These are phyloP conservation scores for Cosmopolites sordidus DNA, from an alignment of 2,888 invertebrate genomes.

Conservation along the genomic window DNA sequence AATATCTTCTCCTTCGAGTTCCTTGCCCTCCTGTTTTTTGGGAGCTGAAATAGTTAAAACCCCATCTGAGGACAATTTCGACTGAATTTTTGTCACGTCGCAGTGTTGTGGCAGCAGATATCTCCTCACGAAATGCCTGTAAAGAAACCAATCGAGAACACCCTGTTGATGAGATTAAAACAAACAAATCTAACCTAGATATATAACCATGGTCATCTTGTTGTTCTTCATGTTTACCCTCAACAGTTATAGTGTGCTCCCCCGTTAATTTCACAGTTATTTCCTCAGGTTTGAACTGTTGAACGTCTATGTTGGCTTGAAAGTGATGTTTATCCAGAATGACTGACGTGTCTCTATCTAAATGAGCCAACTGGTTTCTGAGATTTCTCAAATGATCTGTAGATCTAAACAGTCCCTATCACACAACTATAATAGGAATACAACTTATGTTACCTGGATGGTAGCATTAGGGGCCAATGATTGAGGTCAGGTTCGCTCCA, in stretches of 20 bases:
- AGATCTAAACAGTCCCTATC: background rate
- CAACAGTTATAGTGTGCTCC: slow-evolving; percentile 61
- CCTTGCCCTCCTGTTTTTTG: slow-evolving; percentile 11
- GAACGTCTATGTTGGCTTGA: slow-evolving; percentile 69
- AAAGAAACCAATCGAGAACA: no score
- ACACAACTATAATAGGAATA: background rate
- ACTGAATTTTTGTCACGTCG: slow-evolving; percentile 13
- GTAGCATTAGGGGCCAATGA: background rate
- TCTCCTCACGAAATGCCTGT: slow-evolving; percentile 14
- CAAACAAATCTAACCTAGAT: background rate
- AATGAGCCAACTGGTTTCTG: background rate
- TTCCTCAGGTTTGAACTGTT: slow-evolving; percentile 75
- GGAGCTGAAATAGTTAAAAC: slow-evolving; percentile 12
- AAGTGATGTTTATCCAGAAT: slow-evolving; percentile 59
- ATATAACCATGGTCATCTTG: slow-evolving; percentile 71
- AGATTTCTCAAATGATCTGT: background rate
- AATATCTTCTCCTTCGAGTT: slow-evolving; percentile 12
- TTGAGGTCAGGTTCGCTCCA: background rate
- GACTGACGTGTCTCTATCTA: slow-evolving; percentile 5
- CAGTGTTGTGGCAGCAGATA: slow-evolving; percentile 17
- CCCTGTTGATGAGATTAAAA: no score
- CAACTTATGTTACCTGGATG: background rate
- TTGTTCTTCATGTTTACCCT: slow-evolving; percentile 75
- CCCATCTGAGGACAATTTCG: slow-evolving; percentile 15
- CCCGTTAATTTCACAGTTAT: slow-evolving; percentile 70